Evolutionary conservation across 2,888 invertebrate genomes (phyloP), one percentile per base, ranked within the genome.

Genomic region (Leptothorax acervorum): DNA sequence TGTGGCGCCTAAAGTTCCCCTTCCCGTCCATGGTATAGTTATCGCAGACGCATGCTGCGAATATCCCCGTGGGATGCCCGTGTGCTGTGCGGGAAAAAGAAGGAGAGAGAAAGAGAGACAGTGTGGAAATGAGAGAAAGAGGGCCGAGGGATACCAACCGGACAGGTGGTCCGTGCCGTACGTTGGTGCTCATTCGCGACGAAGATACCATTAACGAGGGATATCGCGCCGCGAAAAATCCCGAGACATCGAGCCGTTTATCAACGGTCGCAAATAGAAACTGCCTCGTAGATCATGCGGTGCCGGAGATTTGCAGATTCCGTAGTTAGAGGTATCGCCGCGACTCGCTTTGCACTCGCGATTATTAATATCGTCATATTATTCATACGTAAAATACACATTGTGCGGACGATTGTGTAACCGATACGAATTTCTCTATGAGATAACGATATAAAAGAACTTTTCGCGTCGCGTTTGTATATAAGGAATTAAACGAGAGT

Each of bases 1-100:
- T 45, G 79, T 79, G 92, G 92, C 92, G 92, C 91, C 91, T 89
- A 90, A 92, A 90, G 90, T 89, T 88, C 84, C 75, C 86, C 66
- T 83, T 86, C 87, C 86, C 82, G 83, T 86, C 86, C 82, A 82
- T 86, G 90, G 86, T 85, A 83, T 86, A 83, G 85, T 86, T 86
- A 86, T 87, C 85, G 83, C 87, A 75, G 87, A 65, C 86, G 66
- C 88, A 85, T 78, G 89, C 89, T 86, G 89, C 76, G 89, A 71
- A 65, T 87, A 86, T 89, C 88, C 87, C 87, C 79, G 65, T 89
- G 85, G 89, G 89, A 89, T 85, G 87, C 71, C 84, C 74, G 62
- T 66, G 42, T 66, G 42, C 76, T 76, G 66, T 55, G 31, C 42
- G 78, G 68, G 55, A 71, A 45, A 31, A 57, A 82, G 18, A 70